Evolutionary conservation across 2,888 invertebrate genomes (phyloP).

Genomic region (Scaeva pyrastri): DNA sequence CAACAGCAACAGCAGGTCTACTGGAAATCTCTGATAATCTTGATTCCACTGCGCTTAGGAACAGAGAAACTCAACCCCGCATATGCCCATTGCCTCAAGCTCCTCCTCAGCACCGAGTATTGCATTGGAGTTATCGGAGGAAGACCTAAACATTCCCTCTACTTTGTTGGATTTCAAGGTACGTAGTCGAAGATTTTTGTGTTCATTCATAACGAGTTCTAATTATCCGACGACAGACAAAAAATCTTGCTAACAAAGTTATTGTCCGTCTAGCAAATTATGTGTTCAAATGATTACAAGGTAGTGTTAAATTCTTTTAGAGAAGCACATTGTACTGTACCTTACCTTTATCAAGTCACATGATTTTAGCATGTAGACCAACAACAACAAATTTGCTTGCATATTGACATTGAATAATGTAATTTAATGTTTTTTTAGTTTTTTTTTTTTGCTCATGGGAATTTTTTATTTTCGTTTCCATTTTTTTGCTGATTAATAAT

Average conservation of each 20-base stretch:
- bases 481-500: constrained; percentile 45
- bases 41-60: constrained; percentile 95
- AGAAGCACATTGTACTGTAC: background rate
- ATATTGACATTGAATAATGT: constrained; percentile 46
- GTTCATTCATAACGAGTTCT: background rate
- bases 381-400: constrained; percentile 14
- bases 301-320: constrained; percentile 10
- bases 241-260: background rate
- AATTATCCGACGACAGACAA: background rate
- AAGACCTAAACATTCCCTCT: constrained; percentile 95
- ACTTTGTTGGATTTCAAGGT: constrained; percentile 96
- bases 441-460: constrained; percentile 40
- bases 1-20: constrained; percentile 72
- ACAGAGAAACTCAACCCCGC: constrained; percentile 93
- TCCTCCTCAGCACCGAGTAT: constrained; percentile 90
- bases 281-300: background rate
- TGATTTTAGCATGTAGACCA: constrained; percentile 11
- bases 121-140: constrained; percentile 97
- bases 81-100: constrained; percentile 92
- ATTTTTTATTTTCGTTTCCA: constrained; percentile 7
- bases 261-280: background rate
- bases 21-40: constrained; percentile 92
- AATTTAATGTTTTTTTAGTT: background rate
- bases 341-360: constrained; percentile 28
- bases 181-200: constrained; percentile 1